Evolutionary conservation across 2,113 vertebrate species (phyloP).

Genomic region (Pseudorasbora parva): DNA sequence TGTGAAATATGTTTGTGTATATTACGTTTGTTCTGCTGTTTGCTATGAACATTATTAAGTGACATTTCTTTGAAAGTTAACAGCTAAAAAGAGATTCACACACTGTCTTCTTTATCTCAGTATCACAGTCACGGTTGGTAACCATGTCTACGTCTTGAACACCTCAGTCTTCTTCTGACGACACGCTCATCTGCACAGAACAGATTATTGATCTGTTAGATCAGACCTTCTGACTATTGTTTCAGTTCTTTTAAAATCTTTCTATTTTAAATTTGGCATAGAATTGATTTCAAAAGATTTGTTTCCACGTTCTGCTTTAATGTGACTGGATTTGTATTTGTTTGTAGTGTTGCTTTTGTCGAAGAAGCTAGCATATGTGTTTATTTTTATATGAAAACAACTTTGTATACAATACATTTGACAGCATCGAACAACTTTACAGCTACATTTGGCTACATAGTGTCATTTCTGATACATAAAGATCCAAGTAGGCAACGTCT

Average conservation of each 20-base stretch:
- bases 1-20: conserved; percentile 4
- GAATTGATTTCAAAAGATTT: too few species aligned
- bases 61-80: neutral
- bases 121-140: neutral
- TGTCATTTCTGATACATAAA: too few species aligned
- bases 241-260: too few species aligned
- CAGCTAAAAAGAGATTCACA: neutral
- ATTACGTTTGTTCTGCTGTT: neutral
- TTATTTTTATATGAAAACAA: neutral
- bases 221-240: neutral
- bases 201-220: neutral
- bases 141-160: neutral
- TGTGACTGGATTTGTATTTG: too few species aligned
- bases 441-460: neutral
- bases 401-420: neutral
- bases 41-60: neutral
- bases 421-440: neutral
- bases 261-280: too few species aligned
- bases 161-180: neutral
- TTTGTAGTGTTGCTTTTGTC: too few species aligned
- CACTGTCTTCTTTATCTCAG: neutral
- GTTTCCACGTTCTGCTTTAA: too few species aligned
- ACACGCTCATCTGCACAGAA: neutral
- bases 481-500: too few species aligned
- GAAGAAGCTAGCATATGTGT: too few species aligned